Conservation (phyloP, 2,888 invertebrate species). For the Luperina testacea region DNA sequence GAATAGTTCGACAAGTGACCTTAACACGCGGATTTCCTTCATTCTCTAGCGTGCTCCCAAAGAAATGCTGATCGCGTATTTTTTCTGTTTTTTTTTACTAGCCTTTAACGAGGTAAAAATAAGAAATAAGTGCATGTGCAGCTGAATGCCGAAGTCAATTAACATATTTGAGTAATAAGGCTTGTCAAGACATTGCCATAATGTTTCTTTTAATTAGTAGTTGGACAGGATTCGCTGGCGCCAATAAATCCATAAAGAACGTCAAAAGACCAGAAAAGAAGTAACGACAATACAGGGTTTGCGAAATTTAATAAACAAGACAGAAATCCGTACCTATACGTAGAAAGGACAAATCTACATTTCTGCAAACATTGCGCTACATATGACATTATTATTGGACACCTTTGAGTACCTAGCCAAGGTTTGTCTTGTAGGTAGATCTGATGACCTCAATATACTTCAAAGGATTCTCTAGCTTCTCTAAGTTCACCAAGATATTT, state of each 20-base stretch:
- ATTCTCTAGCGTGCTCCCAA: conserved; percentile 36
- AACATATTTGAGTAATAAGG: neutral
- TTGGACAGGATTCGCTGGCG: neutral
- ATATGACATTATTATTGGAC: neutral
- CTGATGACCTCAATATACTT: neutral
- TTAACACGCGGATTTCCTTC: conserved; percentile 58
- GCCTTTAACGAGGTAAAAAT: neutral
- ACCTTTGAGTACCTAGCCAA: neutral
- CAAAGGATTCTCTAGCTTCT: neutral
- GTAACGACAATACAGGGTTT: neutral
- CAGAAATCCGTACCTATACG: neutral
- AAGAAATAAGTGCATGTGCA: neutral
- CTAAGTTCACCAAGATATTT: no score
- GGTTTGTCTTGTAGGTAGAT: neutral
- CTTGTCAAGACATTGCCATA: neutral
- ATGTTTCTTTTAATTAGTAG: neutral
- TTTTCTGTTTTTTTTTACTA: conserved; percentile 2
- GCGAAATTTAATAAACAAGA: neutral
- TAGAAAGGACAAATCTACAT: neutral
- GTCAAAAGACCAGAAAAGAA: neutral
- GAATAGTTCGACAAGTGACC: conserved; percentile 43
- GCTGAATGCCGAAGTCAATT: neutral
- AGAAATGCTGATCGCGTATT: conserved; percentile 22
- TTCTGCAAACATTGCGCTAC: neutral
- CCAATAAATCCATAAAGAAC: neutral